Conservation (phyloP, 2,113 vertebrate genomes). For the Tringa solitaria region DNA sequence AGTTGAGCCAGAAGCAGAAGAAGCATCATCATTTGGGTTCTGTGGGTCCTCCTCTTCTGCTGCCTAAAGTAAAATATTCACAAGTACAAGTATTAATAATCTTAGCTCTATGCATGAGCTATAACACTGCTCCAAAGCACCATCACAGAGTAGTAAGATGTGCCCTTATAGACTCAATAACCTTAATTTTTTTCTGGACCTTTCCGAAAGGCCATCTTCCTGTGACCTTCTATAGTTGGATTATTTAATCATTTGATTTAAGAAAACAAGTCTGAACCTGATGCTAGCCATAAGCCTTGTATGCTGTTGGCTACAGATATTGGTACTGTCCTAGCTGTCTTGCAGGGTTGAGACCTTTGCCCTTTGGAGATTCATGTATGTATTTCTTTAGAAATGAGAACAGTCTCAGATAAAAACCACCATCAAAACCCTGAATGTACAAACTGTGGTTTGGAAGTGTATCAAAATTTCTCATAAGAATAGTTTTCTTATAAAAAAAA, state of each 20-base stretch:
- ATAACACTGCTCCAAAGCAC: neutral
- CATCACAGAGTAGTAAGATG: neutral
- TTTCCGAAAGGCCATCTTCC: neutral
- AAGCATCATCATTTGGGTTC: conserved; percentile 86
- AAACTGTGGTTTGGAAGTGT: neutral
- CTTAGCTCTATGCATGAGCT: neutral
- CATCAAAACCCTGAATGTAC: neutral
- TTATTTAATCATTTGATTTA: neutral
- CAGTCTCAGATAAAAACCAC: neutral
- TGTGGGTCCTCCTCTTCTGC: conserved; percentile 86
- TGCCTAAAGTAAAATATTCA: conserved; percentile 73
- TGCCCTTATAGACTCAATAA: neutral
- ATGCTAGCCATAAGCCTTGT: neutral
- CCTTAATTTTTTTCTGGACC: neutral
- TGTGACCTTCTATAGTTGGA: neutral
- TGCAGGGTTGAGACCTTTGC: neutral
- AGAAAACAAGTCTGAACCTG: neutral
- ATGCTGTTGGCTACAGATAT: neutral
- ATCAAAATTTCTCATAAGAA: neutral
- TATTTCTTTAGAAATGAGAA: neutral
- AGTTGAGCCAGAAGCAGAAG: conserved; percentile 84
- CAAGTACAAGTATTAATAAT: neutral
- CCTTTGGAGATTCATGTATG: neutral
- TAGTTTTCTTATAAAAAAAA: neutral
- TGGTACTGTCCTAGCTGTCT: neutral